These are phyloP conservation scores for Eublepharis macularius DNA, from an alignment of 2,113 vertebrate species.

Conservation along the genomic window DNA sequence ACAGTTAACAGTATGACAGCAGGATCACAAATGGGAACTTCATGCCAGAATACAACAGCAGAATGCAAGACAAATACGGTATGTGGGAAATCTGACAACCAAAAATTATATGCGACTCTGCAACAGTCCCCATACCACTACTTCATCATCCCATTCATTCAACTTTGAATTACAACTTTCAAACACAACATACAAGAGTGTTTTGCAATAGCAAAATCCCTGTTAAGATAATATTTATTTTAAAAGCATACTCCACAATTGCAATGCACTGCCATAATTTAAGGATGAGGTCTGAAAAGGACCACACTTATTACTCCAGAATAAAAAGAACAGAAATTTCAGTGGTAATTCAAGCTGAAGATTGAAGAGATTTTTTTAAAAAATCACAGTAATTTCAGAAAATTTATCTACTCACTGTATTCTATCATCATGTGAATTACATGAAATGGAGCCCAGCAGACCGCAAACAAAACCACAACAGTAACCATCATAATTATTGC, in stretches of 20 bases:
- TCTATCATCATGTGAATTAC: constrained; percentile 77
- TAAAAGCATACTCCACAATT: not conserved
- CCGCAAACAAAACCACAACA: constrained; percentile 77
- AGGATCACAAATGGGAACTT: not conserved
- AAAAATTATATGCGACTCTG: not conserved
- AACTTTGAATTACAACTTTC: not conserved
- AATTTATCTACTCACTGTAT: constrained; percentile 70
- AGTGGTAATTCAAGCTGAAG: not conserved
- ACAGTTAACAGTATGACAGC: not conserved
- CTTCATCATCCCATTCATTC: too few relatives aligned
- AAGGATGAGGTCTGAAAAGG: not conserved
- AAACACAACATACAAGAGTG: not conserved
- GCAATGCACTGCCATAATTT: not conserved
- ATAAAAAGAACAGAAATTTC: not conserved
- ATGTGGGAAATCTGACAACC: not conserved
- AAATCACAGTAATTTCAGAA: not conserved
- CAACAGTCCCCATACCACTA: not conserved
- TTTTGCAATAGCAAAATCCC: not conserved
- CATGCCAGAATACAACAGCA: not conserved
- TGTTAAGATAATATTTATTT: not conserved
- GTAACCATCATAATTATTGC: constrained; percentile 79
- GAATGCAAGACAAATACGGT: not conserved
- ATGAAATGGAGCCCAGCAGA: constrained; percentile 80
- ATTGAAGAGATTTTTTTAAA: not conserved
- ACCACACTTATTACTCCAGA: not conserved